Conservation (phyloP, 2,113 vertebrate species). For the Pithys albifrons region DNA sequence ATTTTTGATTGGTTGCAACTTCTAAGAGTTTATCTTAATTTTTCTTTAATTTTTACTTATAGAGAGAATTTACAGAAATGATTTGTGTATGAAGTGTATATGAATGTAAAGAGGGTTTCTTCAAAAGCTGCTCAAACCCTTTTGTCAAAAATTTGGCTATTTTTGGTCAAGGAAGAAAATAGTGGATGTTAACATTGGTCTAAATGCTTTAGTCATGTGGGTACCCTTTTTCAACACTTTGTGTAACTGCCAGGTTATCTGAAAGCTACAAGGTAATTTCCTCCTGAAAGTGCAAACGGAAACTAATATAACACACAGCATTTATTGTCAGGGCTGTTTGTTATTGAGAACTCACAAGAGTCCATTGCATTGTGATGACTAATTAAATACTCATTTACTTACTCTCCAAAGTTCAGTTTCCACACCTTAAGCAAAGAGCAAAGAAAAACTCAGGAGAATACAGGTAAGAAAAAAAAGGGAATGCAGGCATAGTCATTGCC, state of each 20-base stretch:
- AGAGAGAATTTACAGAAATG: neutral
- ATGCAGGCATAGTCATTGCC: neutral
- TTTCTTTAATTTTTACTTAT: neutral
- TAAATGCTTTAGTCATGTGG: neutral
- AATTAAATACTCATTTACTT: slow-evolving; percentile 31
- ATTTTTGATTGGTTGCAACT: neutral
- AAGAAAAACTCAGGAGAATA: neutral
- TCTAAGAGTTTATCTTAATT: neutral
- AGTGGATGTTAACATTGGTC: neutral
- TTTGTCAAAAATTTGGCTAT: neutral
- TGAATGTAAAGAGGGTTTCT: neutral
- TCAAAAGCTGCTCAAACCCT: neutral
- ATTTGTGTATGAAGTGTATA: neutral
- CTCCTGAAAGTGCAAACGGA: neutral
- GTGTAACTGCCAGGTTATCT: neutral
- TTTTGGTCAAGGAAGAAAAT: neutral
- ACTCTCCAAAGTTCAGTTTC: slow-evolving; percentile 30
- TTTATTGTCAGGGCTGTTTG: slow-evolving; percentile 23
- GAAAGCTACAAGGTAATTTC: neutral
- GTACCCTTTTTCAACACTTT: neutral
- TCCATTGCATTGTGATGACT: slow-evolving; percentile 5
- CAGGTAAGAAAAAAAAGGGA: neutral
- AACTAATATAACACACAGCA: neutral
- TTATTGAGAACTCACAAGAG: neutral
- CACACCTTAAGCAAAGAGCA: slow-evolving; percentile 14